phyloP scores from a whole-genome alignment of 2,113 vertebrate species.

The Brevimyrus niger region DNA sequence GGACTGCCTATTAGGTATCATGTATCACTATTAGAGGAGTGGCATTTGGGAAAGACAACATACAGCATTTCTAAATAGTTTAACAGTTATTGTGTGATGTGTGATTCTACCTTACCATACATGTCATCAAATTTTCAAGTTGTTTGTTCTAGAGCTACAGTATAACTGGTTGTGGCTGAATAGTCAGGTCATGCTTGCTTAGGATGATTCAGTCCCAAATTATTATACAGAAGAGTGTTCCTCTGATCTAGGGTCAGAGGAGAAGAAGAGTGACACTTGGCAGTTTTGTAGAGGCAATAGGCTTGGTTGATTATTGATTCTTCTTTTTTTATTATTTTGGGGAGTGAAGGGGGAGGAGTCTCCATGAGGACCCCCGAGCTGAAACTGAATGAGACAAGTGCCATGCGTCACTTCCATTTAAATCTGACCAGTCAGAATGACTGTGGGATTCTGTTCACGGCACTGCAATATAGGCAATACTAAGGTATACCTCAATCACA shows the following conservation, averaged over 20 bases:
- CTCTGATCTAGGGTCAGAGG: not conserved
- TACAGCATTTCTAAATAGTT: not conserved
- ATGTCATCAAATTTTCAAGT: not conserved
- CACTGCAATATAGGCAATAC: conserved; percentile 9
- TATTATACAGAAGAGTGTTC: not conserved
- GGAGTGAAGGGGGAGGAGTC: not conserved
- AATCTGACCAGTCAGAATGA: not conserved
- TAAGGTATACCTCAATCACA: conserved; percentile 47
- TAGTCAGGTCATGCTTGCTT: not conserved
- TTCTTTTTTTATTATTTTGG: not conserved
- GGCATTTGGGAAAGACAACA: not conserved
- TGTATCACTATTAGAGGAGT: not conserved
- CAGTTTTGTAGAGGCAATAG: not conserved
- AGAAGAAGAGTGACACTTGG: not conserved
- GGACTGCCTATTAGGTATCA: not conserved
- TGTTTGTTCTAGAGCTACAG: not conserved
- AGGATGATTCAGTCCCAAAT: not conserved
- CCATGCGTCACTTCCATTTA: not conserved
- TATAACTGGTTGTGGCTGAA: not conserved
- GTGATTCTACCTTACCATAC: not conserved
- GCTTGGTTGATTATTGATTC: not conserved
- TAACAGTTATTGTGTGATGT: not conserved
- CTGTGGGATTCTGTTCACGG: conserved; percentile 8
- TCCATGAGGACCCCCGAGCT: not conserved
- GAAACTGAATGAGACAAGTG: not conserved